Evolutionary conservation across 2,888 invertebrate species (phyloP), one percentile per base, ranked within the genome.

Genomic region (Dicycla oo): DNA sequence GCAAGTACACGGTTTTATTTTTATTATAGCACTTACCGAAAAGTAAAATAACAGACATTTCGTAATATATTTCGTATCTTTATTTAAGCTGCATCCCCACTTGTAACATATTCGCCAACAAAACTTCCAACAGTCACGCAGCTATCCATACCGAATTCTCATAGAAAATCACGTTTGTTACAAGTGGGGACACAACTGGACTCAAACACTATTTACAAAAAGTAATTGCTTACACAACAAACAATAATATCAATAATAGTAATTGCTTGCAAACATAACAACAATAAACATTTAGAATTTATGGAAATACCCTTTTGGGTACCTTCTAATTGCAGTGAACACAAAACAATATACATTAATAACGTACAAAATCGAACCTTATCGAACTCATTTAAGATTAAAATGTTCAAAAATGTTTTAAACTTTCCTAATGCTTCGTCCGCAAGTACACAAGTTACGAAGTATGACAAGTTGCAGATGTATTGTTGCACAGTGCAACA

Each of bases 211-310:
- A 40, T 11, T 47, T 58, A 57, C 51, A 64, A 58, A 40, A n/a
- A 34, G 1, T 15, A 71, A 51, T 45, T 45, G n/a, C 26, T 60
- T 58, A 58, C n/a, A n/a, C n/a, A n/a, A n/a, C n/a, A n/a, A n/a
- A n/a, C n/a, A n/a, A n/a, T n/a, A n/a, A n/a, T n/a, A n/a, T n/a
- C n/a, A n/a, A n/a, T n/a, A n/a, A n/a, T n/a, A 34, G 1, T 15
- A 71, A 51, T 45, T 45, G n/a, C 26, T 60, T 58, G 65, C n/a
- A 65, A 73, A 73, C 58, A 45, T 65, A 73, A 74, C 45, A 65
- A 75, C 53, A 65, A 65, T 45, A 47, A 65, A 64, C 57, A 57
- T 72, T 45, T 54, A 15, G 3, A 57, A n/a, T 70, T n/a, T 34
- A 71, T 34, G 58, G 58, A 57, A 49, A 43, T 70, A 70, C 40